phyloP scores from a whole-genome alignment of 2,888 invertebrate species.

The Sinotaia quadrata region DNA sequence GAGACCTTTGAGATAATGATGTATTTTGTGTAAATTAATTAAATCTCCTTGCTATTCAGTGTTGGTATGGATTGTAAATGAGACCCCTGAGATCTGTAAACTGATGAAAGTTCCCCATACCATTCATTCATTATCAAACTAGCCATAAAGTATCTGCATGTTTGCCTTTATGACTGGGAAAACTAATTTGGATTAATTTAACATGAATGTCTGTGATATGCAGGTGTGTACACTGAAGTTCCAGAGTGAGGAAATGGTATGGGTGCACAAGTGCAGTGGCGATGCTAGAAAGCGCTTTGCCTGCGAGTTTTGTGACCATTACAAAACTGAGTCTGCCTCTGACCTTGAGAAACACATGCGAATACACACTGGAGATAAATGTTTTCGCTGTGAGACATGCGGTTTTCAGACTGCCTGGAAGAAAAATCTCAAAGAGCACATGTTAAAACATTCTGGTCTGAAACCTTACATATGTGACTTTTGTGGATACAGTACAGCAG shows the following conservation, averaged over 20 bases:
- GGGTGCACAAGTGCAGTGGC: constrained; percentile 40
- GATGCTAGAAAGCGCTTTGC: constrained; percentile 37
- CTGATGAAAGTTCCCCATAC: too few species aligned
- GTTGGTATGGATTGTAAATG: too few species aligned
- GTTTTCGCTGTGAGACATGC: constrained; percentile 35
- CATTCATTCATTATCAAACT: too few species aligned
- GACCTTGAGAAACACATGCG: constrained; percentile 42
- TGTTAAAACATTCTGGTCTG: constrained; percentile 38
- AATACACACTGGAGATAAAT: constrained; percentile 40
- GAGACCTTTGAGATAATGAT: too few species aligned
- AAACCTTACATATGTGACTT: constrained; percentile 37
- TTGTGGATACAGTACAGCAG: constrained; percentile 39
- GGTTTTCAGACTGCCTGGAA: constrained; percentile 41
- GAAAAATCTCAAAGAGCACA: constrained; percentile 41
- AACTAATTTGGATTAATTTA: too few species aligned
- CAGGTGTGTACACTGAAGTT: constrained; percentile 40
- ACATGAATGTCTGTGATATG: too few species aligned
- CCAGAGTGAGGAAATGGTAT: constrained; percentile 40
- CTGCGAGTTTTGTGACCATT: constrained; percentile 41
- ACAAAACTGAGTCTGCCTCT: constrained; percentile 39
- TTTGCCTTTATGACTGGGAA: too few species aligned
- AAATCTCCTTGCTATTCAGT: too few species aligned
- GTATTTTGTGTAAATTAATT: too few species aligned
- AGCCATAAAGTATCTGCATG: too few species aligned
- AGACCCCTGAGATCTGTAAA: too few species aligned